Conservation (phyloP, 2,888 invertebrate genomes). For the Petrolisthes cinctipes region DNA sequence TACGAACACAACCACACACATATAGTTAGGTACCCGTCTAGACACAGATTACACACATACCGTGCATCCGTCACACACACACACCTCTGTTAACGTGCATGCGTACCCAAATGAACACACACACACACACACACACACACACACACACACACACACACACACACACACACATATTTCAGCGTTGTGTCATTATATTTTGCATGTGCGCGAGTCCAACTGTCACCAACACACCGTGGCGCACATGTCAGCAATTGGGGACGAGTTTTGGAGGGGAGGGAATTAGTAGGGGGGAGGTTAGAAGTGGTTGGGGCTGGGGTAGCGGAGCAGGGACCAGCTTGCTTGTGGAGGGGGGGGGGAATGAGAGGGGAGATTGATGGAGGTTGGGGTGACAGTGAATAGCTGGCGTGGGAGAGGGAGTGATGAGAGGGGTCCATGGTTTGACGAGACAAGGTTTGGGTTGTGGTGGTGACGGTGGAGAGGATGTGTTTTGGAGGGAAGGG, state of each 20-base stretch:
- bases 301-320: not conserved
- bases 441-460: no score
- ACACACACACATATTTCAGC: not conserved
- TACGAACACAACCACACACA: not conserved
- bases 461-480: no score
- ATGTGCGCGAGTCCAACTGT: no score
- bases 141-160: conserved; percentile 26
- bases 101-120: conserved; percentile 23
- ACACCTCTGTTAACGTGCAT: not conserved
- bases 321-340: not conserved
- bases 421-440: no score
- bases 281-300: not conserved
- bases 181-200: not conserved
- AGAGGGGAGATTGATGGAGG: no score
- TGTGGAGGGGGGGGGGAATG: not conserved
- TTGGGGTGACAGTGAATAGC: no score
- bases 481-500: no score
- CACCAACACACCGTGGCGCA: no score
- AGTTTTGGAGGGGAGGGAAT: not conserved
- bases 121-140: conserved; percentile 17
- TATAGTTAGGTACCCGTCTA: no score
- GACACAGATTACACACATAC: no score
- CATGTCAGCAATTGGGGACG: not conserved
- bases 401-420: no score
- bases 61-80: not conserved